Percentiles rank a stretch among this genome's conserved stretches.
phyloP scores from a whole-genome alignment of 2,113 vertebrate species.

The Chascanopsetta lugubris region DNA sequence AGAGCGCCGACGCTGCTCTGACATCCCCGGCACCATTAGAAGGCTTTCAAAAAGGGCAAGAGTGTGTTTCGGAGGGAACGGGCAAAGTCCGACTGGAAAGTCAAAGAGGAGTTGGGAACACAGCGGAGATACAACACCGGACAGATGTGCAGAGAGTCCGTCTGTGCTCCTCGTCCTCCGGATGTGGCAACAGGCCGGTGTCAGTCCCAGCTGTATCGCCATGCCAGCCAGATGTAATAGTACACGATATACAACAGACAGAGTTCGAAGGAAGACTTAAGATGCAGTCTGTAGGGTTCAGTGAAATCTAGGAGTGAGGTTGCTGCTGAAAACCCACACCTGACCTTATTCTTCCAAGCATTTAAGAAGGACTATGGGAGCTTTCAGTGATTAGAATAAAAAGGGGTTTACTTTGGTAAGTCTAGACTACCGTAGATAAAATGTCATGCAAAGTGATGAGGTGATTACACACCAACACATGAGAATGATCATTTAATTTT shows the following conservation, averaged over 20 bases:
- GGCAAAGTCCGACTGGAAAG: conserved; percentile 21
- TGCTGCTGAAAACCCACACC: no score
- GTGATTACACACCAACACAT: not conserved
- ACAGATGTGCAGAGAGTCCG: not conserved
- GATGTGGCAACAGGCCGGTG: not conserved
- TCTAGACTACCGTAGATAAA: no score
- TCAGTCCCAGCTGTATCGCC: not conserved
- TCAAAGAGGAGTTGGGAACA: not conserved
- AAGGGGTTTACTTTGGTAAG: no score
- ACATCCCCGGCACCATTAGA: conserved; percentile 33
- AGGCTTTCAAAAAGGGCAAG: conserved; percentile 36
- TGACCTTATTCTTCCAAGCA: no score
- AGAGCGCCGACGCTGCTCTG: conserved; percentile 38
- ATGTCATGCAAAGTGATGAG: not conserved
- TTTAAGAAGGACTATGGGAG: no score
- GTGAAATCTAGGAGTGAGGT: no score
- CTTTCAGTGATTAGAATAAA: no score
- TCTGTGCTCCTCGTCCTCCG: not conserved
- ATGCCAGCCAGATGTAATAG: not conserved
- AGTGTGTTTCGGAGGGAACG: conserved; percentile 26
- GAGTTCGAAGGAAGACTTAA: no score
- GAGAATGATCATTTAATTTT: not conserved
- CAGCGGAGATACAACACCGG: not conserved
- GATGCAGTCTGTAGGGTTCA: no score
- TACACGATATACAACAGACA: no score